Evolutionary conservation across 2,797 vertebrate species (phyloP).

Genomic region (Lophius americanus): DNA sequence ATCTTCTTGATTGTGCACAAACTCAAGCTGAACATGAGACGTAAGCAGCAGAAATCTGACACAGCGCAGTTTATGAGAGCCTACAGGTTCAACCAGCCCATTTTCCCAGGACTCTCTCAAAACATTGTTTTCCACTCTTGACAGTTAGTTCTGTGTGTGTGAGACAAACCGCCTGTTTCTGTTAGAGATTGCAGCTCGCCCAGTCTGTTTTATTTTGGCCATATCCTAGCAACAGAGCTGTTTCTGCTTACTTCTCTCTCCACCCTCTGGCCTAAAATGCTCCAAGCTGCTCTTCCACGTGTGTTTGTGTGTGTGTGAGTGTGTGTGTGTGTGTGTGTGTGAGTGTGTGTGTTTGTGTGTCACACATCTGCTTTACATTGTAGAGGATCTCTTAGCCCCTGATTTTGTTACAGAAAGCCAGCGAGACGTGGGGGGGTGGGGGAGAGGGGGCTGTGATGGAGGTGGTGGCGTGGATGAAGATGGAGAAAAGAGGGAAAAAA

Average conservation of each 20-base stretch:
- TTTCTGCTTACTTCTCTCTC: constrained; percentile 90
- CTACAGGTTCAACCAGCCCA: constrained; percentile 26
- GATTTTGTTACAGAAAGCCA: constrained; percentile 63
- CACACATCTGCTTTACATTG: constrained; percentile 95
- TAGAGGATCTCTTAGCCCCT: constrained; percentile 80
- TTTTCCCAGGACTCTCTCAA: constrained; percentile 62
- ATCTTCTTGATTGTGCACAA: constrained; percentile 32
- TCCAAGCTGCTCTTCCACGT: constrained; percentile 86
- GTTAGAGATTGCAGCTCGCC: constrained; percentile 69
- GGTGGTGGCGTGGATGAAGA: constrained; percentile 42
- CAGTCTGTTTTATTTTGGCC: constrained; percentile 91
- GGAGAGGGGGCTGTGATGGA: constrained; percentile 20
- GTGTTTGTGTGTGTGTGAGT: constrained; percentile 72
- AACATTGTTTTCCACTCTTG: constrained; percentile 75
- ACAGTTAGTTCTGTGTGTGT: constrained; percentile 50
- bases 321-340: constrained; percentile 58
- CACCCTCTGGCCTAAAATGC: constrained; percentile 89
- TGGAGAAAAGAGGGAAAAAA: constrained; percentile 39
- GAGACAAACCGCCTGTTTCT: constrained; percentile 82
- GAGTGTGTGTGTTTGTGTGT: constrained; percentile 70
- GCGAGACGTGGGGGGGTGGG: constrained; percentile 37
- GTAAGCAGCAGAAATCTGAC: constrained; percentile 10
- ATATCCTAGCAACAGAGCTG: constrained; percentile 90
- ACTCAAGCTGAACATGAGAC: constrained; percentile 13
- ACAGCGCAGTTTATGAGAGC: constrained; percentile 27